A percentile compares a stretch with the other conserved stretches of the same genome.
phyloP scores from a whole-genome alignment of 2,888 invertebrate species.

The Chaetoderma sp. region DNA sequence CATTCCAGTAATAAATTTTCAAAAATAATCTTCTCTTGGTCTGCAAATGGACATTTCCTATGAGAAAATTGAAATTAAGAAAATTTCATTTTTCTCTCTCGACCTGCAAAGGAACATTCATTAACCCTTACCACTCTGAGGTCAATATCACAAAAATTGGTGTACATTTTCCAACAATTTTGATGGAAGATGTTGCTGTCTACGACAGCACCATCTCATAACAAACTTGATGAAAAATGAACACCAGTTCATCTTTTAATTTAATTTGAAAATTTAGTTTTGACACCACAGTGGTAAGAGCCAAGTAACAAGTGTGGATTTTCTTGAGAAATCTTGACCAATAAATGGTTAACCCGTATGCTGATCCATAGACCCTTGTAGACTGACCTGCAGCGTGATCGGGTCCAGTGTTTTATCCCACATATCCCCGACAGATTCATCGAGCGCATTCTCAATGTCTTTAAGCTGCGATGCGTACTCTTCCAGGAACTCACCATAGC shows the following conservation, averaged over 20 bases:
- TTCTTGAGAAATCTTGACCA: background rate
- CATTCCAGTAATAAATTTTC: too few relatives aligned
- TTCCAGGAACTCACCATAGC: constrained; percentile 68
- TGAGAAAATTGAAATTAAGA: too few relatives aligned
- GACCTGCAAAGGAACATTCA: too few relatives aligned
- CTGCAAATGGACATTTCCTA: too few relatives aligned
- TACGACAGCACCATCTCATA: too few relatives aligned
- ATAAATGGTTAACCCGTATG: background rate
- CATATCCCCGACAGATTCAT: constrained; percentile 67
- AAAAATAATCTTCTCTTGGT: too few relatives aligned
- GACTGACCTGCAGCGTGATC: constrained; percentile 65
- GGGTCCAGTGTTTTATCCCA: constrained; percentile 70
- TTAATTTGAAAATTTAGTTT: background rate
- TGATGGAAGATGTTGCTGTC: too few relatives aligned
- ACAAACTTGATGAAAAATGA: too few relatives aligned
- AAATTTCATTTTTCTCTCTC: too few relatives aligned
- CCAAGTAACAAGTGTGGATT: background rate
- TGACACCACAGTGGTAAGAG: background rate
- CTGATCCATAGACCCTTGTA: background rate
- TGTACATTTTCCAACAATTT: too few relatives aligned
- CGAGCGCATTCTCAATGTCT: constrained; percentile 70
- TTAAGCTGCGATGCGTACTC: constrained; percentile 68
- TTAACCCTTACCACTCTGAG: too few relatives aligned
- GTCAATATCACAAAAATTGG: too few relatives aligned
- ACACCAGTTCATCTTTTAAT: background rate